Evolutionary conservation across 2,888 invertebrate genomes (phyloP).

Genomic region (Embidobia sp.): DNA sequence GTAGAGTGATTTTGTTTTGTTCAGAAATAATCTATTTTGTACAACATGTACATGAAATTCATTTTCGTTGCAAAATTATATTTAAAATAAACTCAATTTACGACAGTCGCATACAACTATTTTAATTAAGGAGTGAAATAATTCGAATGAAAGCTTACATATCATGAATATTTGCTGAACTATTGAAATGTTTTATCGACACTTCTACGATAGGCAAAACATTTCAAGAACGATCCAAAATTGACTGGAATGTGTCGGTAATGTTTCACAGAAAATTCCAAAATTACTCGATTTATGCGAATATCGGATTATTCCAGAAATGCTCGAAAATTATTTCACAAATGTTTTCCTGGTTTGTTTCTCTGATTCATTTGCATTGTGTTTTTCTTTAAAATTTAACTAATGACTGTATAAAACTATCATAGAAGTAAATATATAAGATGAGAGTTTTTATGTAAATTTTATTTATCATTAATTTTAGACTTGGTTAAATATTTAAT

Average conservation of each 20-base stretch:
- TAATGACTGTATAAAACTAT: no score
- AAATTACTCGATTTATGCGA: conserved; percentile 9
- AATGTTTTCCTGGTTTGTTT: no score
- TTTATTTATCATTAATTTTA: no score
- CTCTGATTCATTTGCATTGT: background rate
- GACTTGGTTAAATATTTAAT: no score
- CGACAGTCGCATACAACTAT: background rate
- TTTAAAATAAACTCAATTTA: no score
- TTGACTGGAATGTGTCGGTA: conserved; percentile 16
- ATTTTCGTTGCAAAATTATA: no score
- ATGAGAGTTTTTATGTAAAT: no score
- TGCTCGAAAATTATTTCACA: background rate
- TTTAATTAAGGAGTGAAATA: background rate
- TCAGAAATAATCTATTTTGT: no score
- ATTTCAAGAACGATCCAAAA: conserved; percentile 28
- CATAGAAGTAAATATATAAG: no score
- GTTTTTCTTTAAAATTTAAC: no score
- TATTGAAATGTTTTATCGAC: conserved; percentile 16
- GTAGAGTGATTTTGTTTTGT: no score
- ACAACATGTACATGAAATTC: no score
- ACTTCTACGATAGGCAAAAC: conserved; percentile 6
- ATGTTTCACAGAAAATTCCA: conserved; percentile 14
- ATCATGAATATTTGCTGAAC: conserved; percentile 12
- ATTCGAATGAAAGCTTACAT: conserved; percentile 12
- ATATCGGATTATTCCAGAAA: conserved; percentile 19